These are phyloP conservation scores for Acinonyx jubatus DNA, from an alignment of 2,113 vertebrate genomes.

Conservation along the genomic window DNA sequence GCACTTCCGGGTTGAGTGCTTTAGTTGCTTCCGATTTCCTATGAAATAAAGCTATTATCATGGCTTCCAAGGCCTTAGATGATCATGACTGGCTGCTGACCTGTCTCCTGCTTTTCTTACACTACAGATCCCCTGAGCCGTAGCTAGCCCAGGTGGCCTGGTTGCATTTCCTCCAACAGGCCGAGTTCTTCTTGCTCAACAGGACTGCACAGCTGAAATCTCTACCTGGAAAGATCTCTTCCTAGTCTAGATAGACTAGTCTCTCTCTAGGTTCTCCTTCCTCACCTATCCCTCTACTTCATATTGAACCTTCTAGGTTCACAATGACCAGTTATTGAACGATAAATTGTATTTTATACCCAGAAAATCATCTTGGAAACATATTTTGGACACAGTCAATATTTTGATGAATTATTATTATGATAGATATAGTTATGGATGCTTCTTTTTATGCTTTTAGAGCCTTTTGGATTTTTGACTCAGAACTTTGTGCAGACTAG, in stretches of 20 bases:
- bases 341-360: neutral
- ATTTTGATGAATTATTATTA: neutral
- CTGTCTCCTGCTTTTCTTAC: too few relatives aligned
- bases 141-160: too few relatives aligned
- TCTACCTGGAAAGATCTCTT: neutral
- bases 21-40: neutral
- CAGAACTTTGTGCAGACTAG: neutral
- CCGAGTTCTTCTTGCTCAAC: neutral
- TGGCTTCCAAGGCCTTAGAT: too few relatives aligned
- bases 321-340: neutral
- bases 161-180: neutral
- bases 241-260: neutral
- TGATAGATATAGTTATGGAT: neutral
- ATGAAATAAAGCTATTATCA: neutral
- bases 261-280: too few relatives aligned
- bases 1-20: neutral
- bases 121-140: accelerated
- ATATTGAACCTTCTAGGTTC: neutral
- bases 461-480: neutral
- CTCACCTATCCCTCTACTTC: too few relatives aligned
- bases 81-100: accelerated
- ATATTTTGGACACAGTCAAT: neutral
- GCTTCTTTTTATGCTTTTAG: neutral
- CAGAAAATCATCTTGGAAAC: neutral
- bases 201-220: neutral